These are phyloP conservation scores for Diadegma fenestrale DNA, from an alignment of 2,888 invertebrate species.

Conservation along the genomic window DNA sequence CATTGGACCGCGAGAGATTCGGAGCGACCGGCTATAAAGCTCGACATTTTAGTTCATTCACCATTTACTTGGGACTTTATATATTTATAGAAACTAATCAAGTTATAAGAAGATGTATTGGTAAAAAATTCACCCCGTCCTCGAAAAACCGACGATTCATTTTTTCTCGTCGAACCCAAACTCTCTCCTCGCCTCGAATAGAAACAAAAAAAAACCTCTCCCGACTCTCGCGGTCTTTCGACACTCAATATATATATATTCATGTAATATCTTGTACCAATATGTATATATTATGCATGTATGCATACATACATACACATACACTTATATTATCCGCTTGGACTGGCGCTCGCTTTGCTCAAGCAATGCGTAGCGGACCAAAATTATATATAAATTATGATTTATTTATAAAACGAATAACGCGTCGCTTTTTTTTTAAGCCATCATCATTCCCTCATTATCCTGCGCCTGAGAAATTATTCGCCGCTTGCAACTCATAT, in stretches of 20 bases:
- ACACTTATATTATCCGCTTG: conserved; percentile 67
- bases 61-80: conserved; percentile 36
- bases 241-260: conserved; percentile 63
- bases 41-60: conserved; percentile 45
- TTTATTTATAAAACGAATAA: conserved; percentile 68
- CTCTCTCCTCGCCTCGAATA: neutral
- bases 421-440: conserved; percentile 36
- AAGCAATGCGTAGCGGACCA: conserved; percentile 64
- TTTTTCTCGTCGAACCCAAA: conserved; percentile 14
- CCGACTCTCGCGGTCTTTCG: conserved; percentile 65
- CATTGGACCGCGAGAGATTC: conserved; percentile 9
- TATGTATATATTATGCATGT: conserved; percentile 65
- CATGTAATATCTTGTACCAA: conserved; percentile 70
- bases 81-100: conserved; percentile 24
- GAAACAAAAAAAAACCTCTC: conserved; percentile 24
- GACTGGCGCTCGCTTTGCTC: conserved; percentile 60
- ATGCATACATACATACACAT: neutral
- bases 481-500: too few relatives aligned
- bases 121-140: conserved; percentile 52
- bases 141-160: conserved; percentile 49
- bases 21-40: conserved; percentile 41
- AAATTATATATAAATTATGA: conserved; percentile 66
- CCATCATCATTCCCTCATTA: too few relatives aligned
- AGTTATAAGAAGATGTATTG: conserved; percentile 57
- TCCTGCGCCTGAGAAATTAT: too few relatives aligned